Percentiles rank a stretch among this genome's conserved stretches.
phyloP scores from a whole-genome alignment of 1,140 invertebrate genomes.

The Euura lappo region DNA sequence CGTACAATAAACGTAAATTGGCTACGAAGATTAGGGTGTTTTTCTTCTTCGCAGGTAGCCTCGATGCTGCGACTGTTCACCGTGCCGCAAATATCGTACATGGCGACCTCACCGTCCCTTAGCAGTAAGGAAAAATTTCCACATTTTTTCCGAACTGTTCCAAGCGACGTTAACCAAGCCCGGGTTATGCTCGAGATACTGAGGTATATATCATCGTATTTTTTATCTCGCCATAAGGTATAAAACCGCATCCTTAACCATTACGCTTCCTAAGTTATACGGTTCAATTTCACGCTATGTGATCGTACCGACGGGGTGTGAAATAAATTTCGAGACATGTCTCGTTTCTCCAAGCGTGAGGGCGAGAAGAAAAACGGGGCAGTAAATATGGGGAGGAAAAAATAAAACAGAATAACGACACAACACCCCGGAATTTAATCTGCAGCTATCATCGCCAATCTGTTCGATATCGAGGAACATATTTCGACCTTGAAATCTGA shows the following conservation, averaged over 20 bases:
- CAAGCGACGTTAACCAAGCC: slow-evolving; percentile 66
- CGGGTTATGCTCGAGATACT: slow-evolving; percentile 66
- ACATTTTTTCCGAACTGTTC: slow-evolving; percentile 69
- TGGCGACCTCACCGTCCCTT: slow-evolving; percentile 65
- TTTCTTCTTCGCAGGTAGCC: slow-evolving; percentile 58
- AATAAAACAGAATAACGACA: neutral
- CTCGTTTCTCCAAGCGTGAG: neutral
- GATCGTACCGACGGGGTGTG: neutral
- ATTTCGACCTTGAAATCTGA: neutral
- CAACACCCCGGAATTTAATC: neutral
- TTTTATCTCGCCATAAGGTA: neutral
- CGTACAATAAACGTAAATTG: no score
- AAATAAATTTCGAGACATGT: neutral
- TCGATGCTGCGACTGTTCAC: slow-evolving; percentile 64
- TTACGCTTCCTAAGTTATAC: neutral
- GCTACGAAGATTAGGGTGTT: neutral
- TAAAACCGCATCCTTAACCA: neutral
- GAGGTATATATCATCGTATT: slow-evolving; percentile 47
- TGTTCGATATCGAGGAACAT: neutral
- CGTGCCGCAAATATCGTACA: slow-evolving; percentile 68
- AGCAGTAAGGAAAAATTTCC: slow-evolving; percentile 64
- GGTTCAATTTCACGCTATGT: neutral
- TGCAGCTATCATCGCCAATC: neutral
- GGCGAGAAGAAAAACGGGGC: neutral
- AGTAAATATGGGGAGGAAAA: neutral